Base-by-base conservation (phyloP, 2,113 vertebrate species). In the Cochlearius cochlearius region DNA sequence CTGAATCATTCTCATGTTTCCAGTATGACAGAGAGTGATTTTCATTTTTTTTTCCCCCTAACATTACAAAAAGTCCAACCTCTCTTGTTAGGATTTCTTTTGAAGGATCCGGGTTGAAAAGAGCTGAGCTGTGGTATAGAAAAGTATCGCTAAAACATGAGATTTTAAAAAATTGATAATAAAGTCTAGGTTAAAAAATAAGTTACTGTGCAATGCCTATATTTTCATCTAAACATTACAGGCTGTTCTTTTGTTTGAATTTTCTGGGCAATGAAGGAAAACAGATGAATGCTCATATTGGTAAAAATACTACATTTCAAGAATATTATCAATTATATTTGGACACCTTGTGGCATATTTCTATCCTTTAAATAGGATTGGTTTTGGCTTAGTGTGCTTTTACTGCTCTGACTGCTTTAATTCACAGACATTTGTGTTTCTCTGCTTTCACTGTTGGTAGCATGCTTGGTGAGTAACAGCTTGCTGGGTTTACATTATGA, bases 31-130 rank as follows among this genome's bases (percentile, higher is more conserved):
- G 76, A 78, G 23, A 59, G 7, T 32, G 74, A 56, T 59, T 81
- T 80, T 22, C 10, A 55, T 39, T 29, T 55, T 47, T 14, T 15
- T 4, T 1, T 3, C 2, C 5, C 11, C 20, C n/a, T 52, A 58
- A 62, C 36, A 67, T 80, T 76, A 90, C 30, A 64, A 60, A 66
- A 78, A 67, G 62, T 60, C 49, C 77, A 91, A 4, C 64, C 71
- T 94, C 69, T 88, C 73, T 39, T 86, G 47, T 94, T 95, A 88
- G 83, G 62, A 75, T 89, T 45, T 94, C 63, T 95, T 97, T 94
- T 97, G 69, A 88, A 87, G 34, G 80, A 75, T 93, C 59, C 4
- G 11, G 50, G 39, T 74, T 95, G 53, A 87, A 83, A 96, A 92
- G 58, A 82, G 45, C 53, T 75, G 81, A 95, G 32, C 82, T 82